Base-by-base conservation (phyloP, 1,140 invertebrate genomes). In the Helicoverpa armigera region DNA sequence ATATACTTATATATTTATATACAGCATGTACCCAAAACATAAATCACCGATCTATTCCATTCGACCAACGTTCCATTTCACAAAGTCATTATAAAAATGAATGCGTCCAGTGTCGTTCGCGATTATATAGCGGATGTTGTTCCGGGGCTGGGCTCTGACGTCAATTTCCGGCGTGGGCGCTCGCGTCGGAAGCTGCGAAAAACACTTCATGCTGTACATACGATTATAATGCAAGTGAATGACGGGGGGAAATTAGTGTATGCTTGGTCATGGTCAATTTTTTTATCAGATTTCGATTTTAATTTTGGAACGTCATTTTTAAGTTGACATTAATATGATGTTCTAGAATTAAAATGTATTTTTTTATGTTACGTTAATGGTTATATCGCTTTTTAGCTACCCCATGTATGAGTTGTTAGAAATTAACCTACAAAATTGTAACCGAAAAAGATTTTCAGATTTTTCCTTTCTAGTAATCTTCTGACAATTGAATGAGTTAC, bases 141-240 rank as follows among this genome's bases (percentile, higher is more conserved):
- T 83, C 80, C 78, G 67, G 79, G 85, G 73, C 84, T 82, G 87
- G 88, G 86, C 83, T 83, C 85, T 90, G 89, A 87, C 87, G 85
- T 85, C 90, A 91, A 91, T 91, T 91, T 92, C 91, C 91, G 87
- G 81, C 76, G 65, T 77, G 80, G 73, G 83, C 84, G 82, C 73
- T 80, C 76, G 82, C 79, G 76, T 56, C 82, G 89, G 85, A 84
- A 82, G 80, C 79, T 63, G 82, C 53, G 84, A 86, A 86, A 87
- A 86, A 87, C 82, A 83, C 82, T 79, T 75, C 83, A 73, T 23
- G 23, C 79, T 75, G 79, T 82, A 77, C 83, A 80, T 85, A 82
- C 81, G 82, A 79, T 84, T 82, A 84, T 87, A 83, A 86, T 84
- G 70, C 79, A 63, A 70, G 48, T 50, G 53, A 74, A 82, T 79